Evolutionary conservation across 2,113 vertebrate species (phyloP), one percentile per base, ranked within the genome.

Genomic region (Copsychus sechellarum): DNA sequence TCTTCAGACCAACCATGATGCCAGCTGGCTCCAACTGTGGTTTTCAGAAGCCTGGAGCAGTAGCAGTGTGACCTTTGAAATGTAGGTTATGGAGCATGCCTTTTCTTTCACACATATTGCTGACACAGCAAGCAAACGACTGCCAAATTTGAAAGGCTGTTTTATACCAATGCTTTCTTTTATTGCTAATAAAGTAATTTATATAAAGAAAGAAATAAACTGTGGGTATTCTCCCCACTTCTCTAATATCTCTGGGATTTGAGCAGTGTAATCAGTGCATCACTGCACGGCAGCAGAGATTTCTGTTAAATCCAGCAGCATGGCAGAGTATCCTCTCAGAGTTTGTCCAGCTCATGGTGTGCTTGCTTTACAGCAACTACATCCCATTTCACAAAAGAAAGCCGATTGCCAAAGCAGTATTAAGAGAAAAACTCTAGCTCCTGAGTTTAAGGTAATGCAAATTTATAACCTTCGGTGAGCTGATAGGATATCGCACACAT

Each of bases 1-100:
- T 43, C 85, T 96, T 92, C 83, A 54, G 53, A n/a, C 38, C 53
- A 77, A 80, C 84, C 98, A 98, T 98, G 94, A 60, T 94, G 86
- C n/a, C 57, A 58, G n/a, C 62, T 86, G 58, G 65, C 92, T 67
- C 22, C 4, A 70, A 26, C 77, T 48, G 88, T 34, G 73, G 15
- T 62, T 88, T 80, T 45, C 29, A 43, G 65, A 67, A 78, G 70
- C 28, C 77, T 65, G 82, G 56, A 70, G 62, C 88, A 33, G 93
- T 34, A 56, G 89, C 50, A 19, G 58, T 9, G 62, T 53, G 94
- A 90, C 95, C 95, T 97, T 92, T 90, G 92, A 90, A 96, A 96
- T 22, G 86, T 10, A 25, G 78, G 83, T 82, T 95, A 60, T 26
- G 16, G 92, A 76, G 82, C 85, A 58, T 64, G 45, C 42, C 70